Evolutionary conservation across 2,888 invertebrate genomes (phyloP).

Genomic region (Aromia moschata): DNA sequence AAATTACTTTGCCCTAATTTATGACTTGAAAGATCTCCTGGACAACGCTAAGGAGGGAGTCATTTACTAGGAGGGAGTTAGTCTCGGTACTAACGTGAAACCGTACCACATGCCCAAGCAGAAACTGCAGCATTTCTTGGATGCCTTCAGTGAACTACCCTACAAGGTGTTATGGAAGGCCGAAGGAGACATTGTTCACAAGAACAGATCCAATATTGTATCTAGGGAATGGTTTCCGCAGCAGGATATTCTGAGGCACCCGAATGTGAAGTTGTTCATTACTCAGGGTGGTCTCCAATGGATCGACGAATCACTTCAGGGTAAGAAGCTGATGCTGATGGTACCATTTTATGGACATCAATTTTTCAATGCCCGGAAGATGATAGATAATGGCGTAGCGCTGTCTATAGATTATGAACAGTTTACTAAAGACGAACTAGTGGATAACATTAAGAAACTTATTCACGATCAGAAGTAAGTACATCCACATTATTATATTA

Average conservation of each 20-base stretch:
- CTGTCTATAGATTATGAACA: constrained; percentile 40
- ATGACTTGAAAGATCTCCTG: constrained; percentile 58
- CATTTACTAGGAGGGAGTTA: constrained; percentile 60
- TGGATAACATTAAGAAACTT: constrained; percentile 44
- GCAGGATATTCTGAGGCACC: constrained; percentile 56
- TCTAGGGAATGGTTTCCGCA: constrained; percentile 61
- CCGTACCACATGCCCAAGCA: constrained; percentile 52
- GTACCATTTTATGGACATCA: constrained; percentile 53
- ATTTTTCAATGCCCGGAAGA: constrained; percentile 43
- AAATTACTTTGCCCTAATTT: too few relatives aligned
- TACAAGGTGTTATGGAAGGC: constrained; percentile 63
- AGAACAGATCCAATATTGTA: constrained; percentile 58
- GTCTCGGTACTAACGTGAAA: constrained; percentile 61
- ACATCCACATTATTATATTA: too few relatives aligned
- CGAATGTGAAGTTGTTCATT: constrained; percentile 50
- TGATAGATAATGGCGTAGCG: constrained; percentile 41
- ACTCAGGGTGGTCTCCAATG: constrained; percentile 47
- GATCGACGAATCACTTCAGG: constrained; percentile 47
- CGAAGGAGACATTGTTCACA: constrained; percentile 57
- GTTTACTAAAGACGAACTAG: constrained; percentile 46
- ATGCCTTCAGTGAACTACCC: constrained; percentile 58
- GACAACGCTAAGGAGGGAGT: constrained; percentile 57
- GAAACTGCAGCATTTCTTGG: constrained; percentile 51
- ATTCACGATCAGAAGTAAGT: constrained; percentile 48
- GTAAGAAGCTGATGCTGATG: constrained; percentile 46